Percentiles rank a stretch among this genome's conserved stretches.
These are phyloP conservation scores for Corythoichthys intestinalis DNA, from an alignment of 2,113 vertebrate genomes.

Conservation along the genomic window DNA sequence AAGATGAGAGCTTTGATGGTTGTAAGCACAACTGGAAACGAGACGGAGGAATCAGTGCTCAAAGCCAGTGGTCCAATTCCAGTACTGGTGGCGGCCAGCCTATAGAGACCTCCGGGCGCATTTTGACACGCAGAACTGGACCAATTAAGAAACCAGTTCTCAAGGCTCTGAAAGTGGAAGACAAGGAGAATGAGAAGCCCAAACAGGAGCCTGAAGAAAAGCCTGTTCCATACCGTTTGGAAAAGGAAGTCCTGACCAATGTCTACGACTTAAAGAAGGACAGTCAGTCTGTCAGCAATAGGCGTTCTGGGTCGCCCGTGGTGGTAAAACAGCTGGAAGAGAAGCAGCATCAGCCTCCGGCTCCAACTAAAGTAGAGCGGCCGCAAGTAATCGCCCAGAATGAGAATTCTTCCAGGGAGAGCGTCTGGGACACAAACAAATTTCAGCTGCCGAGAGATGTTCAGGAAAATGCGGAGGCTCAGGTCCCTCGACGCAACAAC, in stretches of 20 bases:
- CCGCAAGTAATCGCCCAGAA: conserved; percentile 52
- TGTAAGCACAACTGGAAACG: conserved; percentile 82
- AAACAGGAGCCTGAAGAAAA: conserved; percentile 82
- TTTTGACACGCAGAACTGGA: conserved; percentile 80
- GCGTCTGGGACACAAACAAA: conserved; percentile 74
- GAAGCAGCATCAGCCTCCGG: conserved; percentile 61
- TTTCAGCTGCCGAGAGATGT: conserved; percentile 65
- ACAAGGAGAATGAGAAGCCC: conserved; percentile 92
- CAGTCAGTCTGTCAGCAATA: conserved; percentile 56
- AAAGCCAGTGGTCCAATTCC: conserved; percentile 79
- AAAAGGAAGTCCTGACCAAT: conserved; percentile 72
- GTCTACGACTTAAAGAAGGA: conserved; percentile 79
- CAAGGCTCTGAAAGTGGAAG: conserved; percentile 95
- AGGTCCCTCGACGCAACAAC: conserved; percentile 84
- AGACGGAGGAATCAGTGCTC: conserved; percentile 56
- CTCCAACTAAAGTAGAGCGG: conserved; percentile 68
- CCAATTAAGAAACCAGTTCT: conserved; percentile 97
- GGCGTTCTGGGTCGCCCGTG: conserved; percentile 59
- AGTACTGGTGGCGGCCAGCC: conserved; percentile 70
- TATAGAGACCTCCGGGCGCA: conserved; percentile 78
- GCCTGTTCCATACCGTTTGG: conserved; percentile 68
- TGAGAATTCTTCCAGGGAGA: conserved; percentile 76
- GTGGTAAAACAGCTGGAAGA: conserved; percentile 74
- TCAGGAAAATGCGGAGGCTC: conserved; percentile 63
- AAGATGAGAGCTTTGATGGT: conserved; percentile 56